Evolutionary conservation across 2,113 vertebrate species (phyloP).

Genomic region (Pteropus alecto): DNA sequence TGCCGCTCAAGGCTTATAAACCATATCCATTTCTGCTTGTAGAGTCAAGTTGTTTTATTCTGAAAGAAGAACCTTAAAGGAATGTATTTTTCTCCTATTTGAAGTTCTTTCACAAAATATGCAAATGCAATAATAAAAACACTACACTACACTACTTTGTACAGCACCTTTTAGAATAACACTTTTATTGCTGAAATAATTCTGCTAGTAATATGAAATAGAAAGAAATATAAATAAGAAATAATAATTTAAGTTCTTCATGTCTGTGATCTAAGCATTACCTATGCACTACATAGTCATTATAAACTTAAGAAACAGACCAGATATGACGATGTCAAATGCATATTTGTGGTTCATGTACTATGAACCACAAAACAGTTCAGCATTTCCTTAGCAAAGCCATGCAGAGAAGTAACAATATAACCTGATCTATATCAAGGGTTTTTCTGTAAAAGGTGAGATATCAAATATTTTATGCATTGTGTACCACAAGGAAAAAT

Average conservation of each 20-base stretch:
- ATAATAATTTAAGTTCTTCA: constrained; percentile 28
- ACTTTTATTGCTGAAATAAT: neutral
- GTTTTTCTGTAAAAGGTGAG: neutral
- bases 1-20: neutral
- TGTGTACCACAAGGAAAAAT: neutral
- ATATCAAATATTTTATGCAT: constrained; percentile 17
- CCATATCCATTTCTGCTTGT: neutral
- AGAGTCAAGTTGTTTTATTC: neutral
- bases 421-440: neutral
- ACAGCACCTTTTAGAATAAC: neutral
- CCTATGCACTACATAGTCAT: neutral
- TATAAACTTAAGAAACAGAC: neutral
- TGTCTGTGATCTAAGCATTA: neutral
- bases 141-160: neutral
- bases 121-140: neutral
- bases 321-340: neutral
- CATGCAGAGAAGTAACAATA: neutral
- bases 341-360: neutral
- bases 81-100: neutral
- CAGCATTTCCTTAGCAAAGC: constrained; percentile 36
- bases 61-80: neutral
- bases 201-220: neutral
- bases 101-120: constrained; percentile 3
- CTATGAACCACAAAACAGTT: neutral
- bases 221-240: constrained; percentile 8